Percentiles rank a stretch among this genome's conserved stretches.
Evolutionary conservation across 2,797 vertebrate genomes (phyloP).

Genomic region (Iguana delicatissima): DNA sequence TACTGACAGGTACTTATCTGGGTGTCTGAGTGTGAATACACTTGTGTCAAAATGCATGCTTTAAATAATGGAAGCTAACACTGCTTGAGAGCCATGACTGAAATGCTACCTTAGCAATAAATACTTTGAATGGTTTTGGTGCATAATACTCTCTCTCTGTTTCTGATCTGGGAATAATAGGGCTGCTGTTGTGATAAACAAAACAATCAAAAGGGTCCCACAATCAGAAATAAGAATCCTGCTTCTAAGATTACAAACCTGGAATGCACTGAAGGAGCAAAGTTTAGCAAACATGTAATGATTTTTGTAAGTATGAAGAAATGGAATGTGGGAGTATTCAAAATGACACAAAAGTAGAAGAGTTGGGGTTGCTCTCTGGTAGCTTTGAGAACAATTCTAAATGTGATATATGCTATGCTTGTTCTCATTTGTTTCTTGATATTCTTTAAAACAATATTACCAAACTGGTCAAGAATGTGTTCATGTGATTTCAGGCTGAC

Average conservation of each 20-base stretch:
- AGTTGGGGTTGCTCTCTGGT: neutral
- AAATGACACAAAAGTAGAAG: neutral
- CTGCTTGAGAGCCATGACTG: neutral
- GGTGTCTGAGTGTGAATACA: no score
- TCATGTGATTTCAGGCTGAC: slow-evolving; percentile 15
- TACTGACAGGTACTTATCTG: neutral
- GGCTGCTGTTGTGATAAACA: neutral
- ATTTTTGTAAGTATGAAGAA: neutral
- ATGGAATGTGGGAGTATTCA: neutral
- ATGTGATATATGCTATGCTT: neutral
- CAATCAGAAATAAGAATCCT: neutral
- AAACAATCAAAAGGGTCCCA: neutral
- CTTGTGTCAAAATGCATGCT: neutral
- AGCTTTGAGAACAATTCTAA: slow-evolving; percentile 14
- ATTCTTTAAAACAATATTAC: slow-evolving; percentile 27
- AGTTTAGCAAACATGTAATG: neutral
- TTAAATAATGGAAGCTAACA: neutral
- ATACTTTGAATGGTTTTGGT: neutral
- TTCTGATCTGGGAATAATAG: neutral
- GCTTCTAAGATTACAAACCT: neutral
- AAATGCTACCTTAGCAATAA: neutral
- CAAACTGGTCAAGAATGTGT: slow-evolving; percentile 6
- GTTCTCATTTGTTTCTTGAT: slow-evolving; percentile 11
- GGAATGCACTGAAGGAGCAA: neutral
- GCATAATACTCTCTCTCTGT: neutral